Evolutionary conservation across 2,113 vertebrate genomes (phyloP), one percentile per base, ranked within the genome.

Genomic region (Aegotheles bennettii): DNA sequence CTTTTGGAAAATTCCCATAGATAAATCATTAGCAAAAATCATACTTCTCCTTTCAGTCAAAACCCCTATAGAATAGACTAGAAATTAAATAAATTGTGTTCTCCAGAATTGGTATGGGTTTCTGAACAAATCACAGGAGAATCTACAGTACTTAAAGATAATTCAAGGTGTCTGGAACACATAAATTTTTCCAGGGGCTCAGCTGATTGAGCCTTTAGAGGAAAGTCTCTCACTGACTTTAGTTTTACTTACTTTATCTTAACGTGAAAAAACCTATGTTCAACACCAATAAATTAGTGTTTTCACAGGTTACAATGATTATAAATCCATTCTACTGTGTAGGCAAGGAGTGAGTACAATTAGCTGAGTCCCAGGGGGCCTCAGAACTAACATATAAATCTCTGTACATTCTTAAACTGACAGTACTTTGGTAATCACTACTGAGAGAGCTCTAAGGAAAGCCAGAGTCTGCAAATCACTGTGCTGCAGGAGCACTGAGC

Each of bases 281-380:
- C 85, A 83, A 35, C 50, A 70, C 57, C 56, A 89, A 84, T 83
- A 76, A 97, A 89, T 86, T 71, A 84, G 63, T 54, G 68, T 95
- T 94, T 95, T 87, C 6, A 10, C 33, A 76, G 53, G 47, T 89
- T 93, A 89, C 61, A 81, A 40, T 81, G 61, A 84, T 70, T 88
- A 87, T 53, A 80, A 95, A 93, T 96, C 65, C n/a, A 90, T 90
- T 94, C 47, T 71, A 84, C 51, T 92, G 56, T 94, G 70, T 47
- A 80, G 60, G 57, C 53, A 95, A 85, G 29, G 35, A 76, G 93
- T 82, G 35, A 63, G 63, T 47, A 82, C 71, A 93, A 80, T 95
- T 95, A 90, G 56, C 65, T 63, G 92, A 42, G 63, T 82, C 60
- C n/a, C 92, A 65, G 35, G 59, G 50, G 54, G 29, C 68, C 51